These are phyloP conservation scores for Alethe diademata DNA, from an alignment of 2,113 vertebrate species.

Conservation along the genomic window DNA sequence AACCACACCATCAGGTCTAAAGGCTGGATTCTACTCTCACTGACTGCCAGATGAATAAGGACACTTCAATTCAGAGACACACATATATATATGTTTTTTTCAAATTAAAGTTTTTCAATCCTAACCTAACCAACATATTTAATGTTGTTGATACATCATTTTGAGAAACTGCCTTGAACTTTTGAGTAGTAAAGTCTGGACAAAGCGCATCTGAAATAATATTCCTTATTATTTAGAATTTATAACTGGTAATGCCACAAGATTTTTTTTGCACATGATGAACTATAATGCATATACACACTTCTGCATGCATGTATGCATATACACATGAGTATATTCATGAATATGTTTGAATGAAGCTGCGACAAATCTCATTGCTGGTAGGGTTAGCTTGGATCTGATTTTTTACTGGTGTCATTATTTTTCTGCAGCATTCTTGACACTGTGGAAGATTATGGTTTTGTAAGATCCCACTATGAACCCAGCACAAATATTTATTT, in stretches of 20 bases:
- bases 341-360: background rate
- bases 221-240: background rate
- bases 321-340: background rate
- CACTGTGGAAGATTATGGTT: background rate
- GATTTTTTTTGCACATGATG: background rate
- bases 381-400: background rate
- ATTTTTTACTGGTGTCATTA: background rate
- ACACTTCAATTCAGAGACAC: background rate
- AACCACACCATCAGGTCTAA: background rate
- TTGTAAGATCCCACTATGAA: background rate
- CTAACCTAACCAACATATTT: background rate
- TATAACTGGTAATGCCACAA: background rate
- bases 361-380: background rate
- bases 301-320: background rate
- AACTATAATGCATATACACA: background rate
- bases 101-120: background rate
- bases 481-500: background rate
- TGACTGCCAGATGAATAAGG: background rate
- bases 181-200: background rate
- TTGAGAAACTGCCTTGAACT: background rate
- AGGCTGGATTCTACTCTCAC: background rate
- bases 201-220: background rate
- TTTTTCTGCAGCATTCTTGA: background rate
- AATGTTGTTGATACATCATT: background rate
- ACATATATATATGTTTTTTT: background rate